A percentile compares a stretch with the other conserved stretches of the same genome.
phyloP scores from a whole-genome alignment of 2,888 invertebrate species.

The Melinaea menophilus region DNA sequence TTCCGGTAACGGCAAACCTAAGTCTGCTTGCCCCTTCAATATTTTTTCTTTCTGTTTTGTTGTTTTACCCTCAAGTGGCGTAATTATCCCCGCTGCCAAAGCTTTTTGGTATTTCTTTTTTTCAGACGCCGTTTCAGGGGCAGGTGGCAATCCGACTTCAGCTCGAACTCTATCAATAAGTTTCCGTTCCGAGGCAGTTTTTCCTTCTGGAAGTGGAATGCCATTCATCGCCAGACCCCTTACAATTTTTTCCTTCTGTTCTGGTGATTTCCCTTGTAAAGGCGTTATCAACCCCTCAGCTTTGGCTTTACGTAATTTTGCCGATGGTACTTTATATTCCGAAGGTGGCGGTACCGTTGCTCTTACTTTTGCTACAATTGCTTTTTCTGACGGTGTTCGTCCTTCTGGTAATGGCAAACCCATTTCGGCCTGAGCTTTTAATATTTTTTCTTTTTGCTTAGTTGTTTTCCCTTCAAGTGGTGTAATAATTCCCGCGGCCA shows the following conservation, averaged over 20 bases:
- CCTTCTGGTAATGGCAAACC: slow-evolving; percentile 26
- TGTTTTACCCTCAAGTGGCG: slow-evolving; percentile 41
- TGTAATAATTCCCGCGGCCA: slow-evolving; percentile 20
- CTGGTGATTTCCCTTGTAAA: slow-evolving; percentile 35
- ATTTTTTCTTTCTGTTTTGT: slow-evolving; percentile 37
- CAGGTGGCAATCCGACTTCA: slow-evolving; percentile 40
- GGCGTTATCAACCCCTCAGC: slow-evolving; percentile 38
- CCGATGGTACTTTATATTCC: slow-evolving; percentile 25
- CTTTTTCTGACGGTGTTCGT: slow-evolving; percentile 31
- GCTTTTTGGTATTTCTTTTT: slow-evolving; percentile 37
- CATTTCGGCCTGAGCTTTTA: slow-evolving; percentile 15
- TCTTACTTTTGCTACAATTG: slow-evolving; percentile 31
- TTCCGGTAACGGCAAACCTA: slow-evolving; percentile 39
- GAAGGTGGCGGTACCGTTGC: slow-evolving; percentile 12
- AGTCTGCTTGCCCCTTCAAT: slow-evolving; percentile 31
- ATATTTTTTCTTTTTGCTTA: slow-evolving; percentile 23
- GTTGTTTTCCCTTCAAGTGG: slow-evolving; percentile 26
- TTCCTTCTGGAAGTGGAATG: slow-evolving; percentile 40
- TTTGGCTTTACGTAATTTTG: slow-evolving; percentile 37
- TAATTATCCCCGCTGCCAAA: slow-evolving; percentile 34
- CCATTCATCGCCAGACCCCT: slow-evolving; percentile 35
- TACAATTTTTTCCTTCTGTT: slow-evolving; percentile 41
- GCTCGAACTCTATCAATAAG: slow-evolving; percentile 38
- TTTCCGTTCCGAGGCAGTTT: slow-evolving; percentile 38
- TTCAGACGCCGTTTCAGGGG: slow-evolving; percentile 35